These are phyloP conservation scores for Condylura cristata DNA, from an alignment of 2,113 vertebrate species.

Conservation along the genomic window DNA sequence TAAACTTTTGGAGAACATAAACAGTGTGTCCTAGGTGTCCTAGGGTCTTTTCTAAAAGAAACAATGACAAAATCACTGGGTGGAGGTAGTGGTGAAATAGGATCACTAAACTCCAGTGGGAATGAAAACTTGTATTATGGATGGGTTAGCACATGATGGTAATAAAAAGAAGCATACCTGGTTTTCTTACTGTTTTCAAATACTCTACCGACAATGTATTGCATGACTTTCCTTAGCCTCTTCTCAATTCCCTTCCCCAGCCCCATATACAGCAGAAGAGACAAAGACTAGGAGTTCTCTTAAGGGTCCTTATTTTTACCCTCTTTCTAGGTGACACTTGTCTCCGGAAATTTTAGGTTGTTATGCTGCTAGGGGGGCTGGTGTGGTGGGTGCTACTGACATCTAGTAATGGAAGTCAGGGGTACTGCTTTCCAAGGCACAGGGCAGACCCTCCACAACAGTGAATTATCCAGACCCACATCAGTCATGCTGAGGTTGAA, in stretches of 20 bases:
- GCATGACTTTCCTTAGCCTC: too few species aligned
- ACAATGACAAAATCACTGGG: not conserved
- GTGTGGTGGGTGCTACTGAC: not conserved
- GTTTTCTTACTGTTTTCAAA: conserved; percentile 2
- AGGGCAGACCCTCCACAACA: not conserved
- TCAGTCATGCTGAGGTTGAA: not conserved
- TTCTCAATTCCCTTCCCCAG: not conserved
- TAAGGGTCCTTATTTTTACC: not conserved
- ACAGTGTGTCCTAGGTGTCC: not conserved
- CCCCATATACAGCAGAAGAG: rapidly evolving
- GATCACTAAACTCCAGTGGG: not conserved
- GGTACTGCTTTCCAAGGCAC: not conserved
- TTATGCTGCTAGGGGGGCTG: too few species aligned
- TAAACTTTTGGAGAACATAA: not conserved
- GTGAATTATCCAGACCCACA: not conserved
- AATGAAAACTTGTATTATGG: not conserved
- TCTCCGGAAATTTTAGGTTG: not conserved
- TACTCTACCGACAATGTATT: not conserved
- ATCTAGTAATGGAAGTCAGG: not conserved
- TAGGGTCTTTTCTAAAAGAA: not conserved
- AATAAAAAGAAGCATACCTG: not conserved
- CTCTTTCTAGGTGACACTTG: not conserved
- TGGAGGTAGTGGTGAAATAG: not conserved
- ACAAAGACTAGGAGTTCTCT: not conserved
- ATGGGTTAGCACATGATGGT: not conserved